Percentiles rank a stretch among this genome's conserved stretches.
Evolutionary conservation across 2,113 vertebrate genomes (phyloP).

Genomic region (Geococcyx californianus): DNA sequence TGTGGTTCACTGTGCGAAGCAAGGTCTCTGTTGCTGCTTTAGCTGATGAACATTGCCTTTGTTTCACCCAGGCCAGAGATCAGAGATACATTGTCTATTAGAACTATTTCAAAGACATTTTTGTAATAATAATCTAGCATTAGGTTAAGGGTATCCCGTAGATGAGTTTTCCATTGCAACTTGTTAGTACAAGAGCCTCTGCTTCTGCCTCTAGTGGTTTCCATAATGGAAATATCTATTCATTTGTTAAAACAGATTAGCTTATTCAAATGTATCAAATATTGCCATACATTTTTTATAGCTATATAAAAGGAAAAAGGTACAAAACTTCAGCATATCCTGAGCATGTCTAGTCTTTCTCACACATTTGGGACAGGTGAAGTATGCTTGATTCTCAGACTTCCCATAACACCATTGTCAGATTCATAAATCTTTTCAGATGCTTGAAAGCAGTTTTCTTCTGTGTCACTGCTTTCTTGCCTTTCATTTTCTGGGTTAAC

Average conservation of each 20-base stretch:
- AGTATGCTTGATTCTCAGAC: not conserved
- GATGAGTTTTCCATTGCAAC: not conserved
- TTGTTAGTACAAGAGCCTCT: not conserved
- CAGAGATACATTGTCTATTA: not conserved
- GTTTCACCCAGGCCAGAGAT: not conserved
- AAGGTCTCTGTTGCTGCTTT: not conserved
- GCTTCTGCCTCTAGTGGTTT: not conserved
- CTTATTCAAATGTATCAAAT: not conserved
- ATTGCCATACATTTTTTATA: not conserved
- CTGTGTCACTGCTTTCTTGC: not conserved
- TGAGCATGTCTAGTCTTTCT: not conserved
- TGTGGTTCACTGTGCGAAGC: not conserved
- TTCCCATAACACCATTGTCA: not conserved
- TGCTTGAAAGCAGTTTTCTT: not conserved
- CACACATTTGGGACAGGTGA: not conserved
- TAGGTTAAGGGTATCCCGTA: not conserved
- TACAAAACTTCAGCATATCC: not conserved
- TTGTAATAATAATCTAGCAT: not conserved
- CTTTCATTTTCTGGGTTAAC: not conserved
- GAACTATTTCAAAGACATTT: not conserved
- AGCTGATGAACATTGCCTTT: not conserved
- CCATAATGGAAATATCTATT: not conserved
- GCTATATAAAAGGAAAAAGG: not conserved
- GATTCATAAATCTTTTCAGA: not conserved
- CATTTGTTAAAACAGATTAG: not conserved